Evolutionary conservation across 35 echinoderm and acorn worm genomes (phyloP), one percentile per base, ranked within the genome.

Genomic region (Apostichopus japonicus): DNA sequence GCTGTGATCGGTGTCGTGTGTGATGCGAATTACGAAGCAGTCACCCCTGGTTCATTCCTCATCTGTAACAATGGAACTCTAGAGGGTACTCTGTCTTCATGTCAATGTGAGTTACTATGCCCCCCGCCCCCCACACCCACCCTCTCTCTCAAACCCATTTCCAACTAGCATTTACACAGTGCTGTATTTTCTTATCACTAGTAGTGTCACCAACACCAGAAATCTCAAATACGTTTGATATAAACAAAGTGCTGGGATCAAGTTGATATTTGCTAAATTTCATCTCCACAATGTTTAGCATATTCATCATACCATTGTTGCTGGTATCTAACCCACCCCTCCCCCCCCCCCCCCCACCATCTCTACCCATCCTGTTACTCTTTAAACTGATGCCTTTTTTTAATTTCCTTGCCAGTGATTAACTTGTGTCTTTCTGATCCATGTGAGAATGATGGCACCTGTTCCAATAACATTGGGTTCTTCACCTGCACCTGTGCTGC

Each of bases 371-470:
- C 33, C 33, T 44, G 33, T 44, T 4, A 44, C 33, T 44, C 33
- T 44, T 44, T 44, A 44, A 44, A 2, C 57, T 61, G 57, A 13
- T 75, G 71, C 71, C 2, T 19, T 75, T 7, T 72, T 23, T 6
- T 73, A 7, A 73, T 73, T 75, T 84, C 56, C 1, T 58, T 84
- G 63, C 13, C 72, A 93, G 92, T 87, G 54, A 87, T 88, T 24
- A 53, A 93, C 62, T 56, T 88, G 16, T 93, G 92, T 88, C 22
- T 73, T 6, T 88, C 67, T 15, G 44, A 16, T 16, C 92, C 92
- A 5, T 93, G 92, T 70, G n/a, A 23, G 15, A 88, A 91, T 53
- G 53, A 80, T 79, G 92, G 92, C n/a, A 88, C 44, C 16, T 93
- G 92, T 61, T 7, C 17, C 44, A 87, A 93, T 65, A 52, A 52